phyloP scores from a whole-genome alignment of 2,113 vertebrate genomes.

The Lepisosteus oculatus region DNA sequence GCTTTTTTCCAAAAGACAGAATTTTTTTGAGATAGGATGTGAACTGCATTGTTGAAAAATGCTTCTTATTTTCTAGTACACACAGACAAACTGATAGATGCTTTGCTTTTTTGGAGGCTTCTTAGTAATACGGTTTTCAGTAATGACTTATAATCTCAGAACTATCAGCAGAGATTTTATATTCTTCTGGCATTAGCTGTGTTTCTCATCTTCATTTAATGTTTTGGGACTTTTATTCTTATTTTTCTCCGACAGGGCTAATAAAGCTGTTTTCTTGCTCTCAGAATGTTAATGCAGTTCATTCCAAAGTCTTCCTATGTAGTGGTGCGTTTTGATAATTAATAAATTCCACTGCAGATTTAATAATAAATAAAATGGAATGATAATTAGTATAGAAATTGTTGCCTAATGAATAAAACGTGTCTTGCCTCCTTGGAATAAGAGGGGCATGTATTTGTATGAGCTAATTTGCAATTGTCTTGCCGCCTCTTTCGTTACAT shows the following conservation, averaged over 20 bases:
- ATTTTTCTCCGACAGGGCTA: neutral
- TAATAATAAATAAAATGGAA: neutral
- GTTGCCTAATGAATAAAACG: too few relatives aligned
- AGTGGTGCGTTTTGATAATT: too few relatives aligned
- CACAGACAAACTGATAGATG: constrained; percentile 40
- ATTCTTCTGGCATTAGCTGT: neutral
- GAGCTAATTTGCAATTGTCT: too few relatives aligned
- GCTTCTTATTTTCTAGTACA: constrained; percentile 1
- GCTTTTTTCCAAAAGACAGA: too few relatives aligned
- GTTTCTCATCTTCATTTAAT: neutral
- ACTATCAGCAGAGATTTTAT: neutral
- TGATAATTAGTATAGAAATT: too few relatives aligned
- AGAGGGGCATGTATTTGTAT: too few relatives aligned
- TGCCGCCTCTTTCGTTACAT: too few relatives aligned
- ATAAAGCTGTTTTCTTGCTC: neutral
- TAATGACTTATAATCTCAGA: constrained; percentile 23
- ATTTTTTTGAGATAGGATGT: neutral
- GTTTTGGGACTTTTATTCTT: neutral
- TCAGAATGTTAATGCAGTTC: neutral
- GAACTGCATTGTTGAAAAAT: neutral
- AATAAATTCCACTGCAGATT: neutral
- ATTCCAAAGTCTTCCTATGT: neutral
- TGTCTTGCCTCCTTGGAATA: too few relatives aligned
- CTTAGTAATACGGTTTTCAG: constrained; percentile 54
- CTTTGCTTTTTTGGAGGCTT: constrained; percentile 32